Conservation (phyloP, 2,113 vertebrate species). For the Micromys minutus region DNA sequence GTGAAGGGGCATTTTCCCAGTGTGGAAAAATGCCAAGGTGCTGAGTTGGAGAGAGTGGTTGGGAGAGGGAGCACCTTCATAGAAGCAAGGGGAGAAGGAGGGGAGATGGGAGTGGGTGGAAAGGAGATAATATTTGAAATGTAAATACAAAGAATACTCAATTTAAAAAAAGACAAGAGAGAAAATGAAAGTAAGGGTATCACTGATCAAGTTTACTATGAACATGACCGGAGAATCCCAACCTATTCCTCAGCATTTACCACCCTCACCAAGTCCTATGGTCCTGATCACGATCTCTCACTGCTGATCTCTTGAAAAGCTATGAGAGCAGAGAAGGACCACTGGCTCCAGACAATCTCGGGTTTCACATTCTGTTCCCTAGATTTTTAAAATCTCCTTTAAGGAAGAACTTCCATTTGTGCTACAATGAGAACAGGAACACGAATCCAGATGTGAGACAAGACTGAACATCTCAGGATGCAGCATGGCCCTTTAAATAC, state of each 20-base stretch:
- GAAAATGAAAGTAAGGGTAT: background rate
- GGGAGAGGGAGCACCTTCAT: too few relatives aligned
- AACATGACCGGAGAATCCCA: background rate
- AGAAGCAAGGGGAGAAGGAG: too few relatives aligned
- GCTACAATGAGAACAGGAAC: background rate
- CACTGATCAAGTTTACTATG: background rate
- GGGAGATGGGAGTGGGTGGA: too few relatives aligned
- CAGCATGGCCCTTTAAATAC: conserved; percentile 48
- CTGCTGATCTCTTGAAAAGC: background rate
- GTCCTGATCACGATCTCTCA: background rate
- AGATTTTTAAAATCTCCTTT: background rate
- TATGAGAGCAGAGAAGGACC: background rate
- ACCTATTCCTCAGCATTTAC: background rate
- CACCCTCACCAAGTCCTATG: background rate
- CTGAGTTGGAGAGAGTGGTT: too few relatives aligned
- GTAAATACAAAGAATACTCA: too few relatives aligned
- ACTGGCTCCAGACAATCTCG: background rate
- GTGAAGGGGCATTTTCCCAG: too few relatives aligned
- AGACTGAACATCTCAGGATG: background rate
- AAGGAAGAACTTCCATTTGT: background rate
- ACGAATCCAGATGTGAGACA: background rate
- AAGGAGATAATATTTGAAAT: too few relatives aligned
- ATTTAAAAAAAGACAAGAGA: too few relatives aligned
- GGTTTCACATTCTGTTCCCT: background rate
- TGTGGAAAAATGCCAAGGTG: too few relatives aligned